A percentile compares a stretch with the other conserved stretches of the same genome.
Conservation (phyloP, 1,140 invertebrate species). For the Pseudomyrmex cubaensis region DNA sequence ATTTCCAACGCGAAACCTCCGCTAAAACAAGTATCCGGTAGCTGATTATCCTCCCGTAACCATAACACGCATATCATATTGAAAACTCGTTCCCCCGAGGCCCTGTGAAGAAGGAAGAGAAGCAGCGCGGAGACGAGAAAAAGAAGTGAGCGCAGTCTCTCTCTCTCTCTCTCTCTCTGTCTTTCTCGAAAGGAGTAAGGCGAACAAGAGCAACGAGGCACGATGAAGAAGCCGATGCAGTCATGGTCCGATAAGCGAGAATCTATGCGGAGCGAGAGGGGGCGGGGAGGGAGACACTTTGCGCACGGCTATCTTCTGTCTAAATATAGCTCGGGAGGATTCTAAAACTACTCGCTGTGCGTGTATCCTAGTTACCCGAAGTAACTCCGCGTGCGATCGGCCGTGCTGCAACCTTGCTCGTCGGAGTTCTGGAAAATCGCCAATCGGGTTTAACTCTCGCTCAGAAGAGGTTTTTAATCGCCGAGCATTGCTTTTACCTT, state of each 20-base stretch:
- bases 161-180: neutral
- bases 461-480: constrained; percentile 6
- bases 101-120: constrained; percentile 1
- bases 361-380: constrained; percentile 69
- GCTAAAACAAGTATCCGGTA: constrained; percentile 69
- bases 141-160: constrained; percentile 15
- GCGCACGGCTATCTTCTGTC: constrained; percentile 70
- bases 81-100: constrained; percentile 61
- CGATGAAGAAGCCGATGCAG: constrained; percentile 69
- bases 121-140: neutral
- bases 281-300: constrained; percentile 69
- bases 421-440: constrained; percentile 28
- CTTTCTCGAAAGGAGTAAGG: constrained; percentile 51
- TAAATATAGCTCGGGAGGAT: constrained; percentile 76
- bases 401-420: constrained; percentile 20
- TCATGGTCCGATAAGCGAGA: constrained; percentile 77
- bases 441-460: constrained; percentile 49
- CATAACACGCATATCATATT: constrained; percentile 68
- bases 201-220: constrained; percentile 62
- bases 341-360: constrained; percentile 68
- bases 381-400: constrained; percentile 4
- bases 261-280: constrained; percentile 63
- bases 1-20: constrained; percentile 59
- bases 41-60: constrained; percentile 72
- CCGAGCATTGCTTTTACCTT: neutral